phyloP scores from a whole-genome alignment of 2,888 invertebrate species.

The Nowickia ferox region DNA sequence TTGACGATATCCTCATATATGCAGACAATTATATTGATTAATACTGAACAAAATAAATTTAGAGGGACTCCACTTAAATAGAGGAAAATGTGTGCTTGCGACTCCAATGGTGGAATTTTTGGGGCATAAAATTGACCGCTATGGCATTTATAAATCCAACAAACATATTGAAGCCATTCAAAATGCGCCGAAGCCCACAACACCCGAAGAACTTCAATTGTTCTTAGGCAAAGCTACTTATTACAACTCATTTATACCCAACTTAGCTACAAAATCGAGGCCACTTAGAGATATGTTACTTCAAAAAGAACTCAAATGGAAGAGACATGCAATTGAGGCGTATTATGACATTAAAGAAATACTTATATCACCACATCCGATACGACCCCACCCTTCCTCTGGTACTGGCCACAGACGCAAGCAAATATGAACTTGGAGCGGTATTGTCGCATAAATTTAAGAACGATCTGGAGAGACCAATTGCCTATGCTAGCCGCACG shows the following conservation, averaged over 20 bases:
- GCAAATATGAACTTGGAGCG: too few species aligned
- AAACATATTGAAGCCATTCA: constrained; percentile 19
- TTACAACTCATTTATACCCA: constrained; percentile 33
- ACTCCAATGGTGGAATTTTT: constrained; percentile 9
- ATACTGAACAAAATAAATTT: background rate
- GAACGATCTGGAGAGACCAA: too few species aligned
- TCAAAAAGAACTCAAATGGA: constrained; percentile 15
- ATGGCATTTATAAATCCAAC: constrained; percentile 29
- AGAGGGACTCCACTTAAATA: constrained; percentile 17
- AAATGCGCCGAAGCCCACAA: constrained; percentile 27
- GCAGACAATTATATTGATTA: constrained; percentile 13
- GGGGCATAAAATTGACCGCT: constrained; percentile 31
- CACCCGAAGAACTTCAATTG: constrained; percentile 12
- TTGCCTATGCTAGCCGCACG: too few species aligned
- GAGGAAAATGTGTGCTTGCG: constrained; percentile 16
- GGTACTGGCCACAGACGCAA: too few species aligned
- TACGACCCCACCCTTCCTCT: too few species aligned
- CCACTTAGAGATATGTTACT: constrained; percentile 33
- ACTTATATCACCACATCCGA: too few species aligned
- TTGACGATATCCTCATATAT: constrained; percentile 43
- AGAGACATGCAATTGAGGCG: too few species aligned
- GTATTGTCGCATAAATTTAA: too few species aligned
- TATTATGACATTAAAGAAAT: too few species aligned
- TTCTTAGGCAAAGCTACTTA: constrained; percentile 43
- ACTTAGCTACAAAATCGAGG: constrained; percentile 31